phyloP scores from a whole-genome alignment of 2,888 invertebrate genomes.

The Pollenia angustigena region DNA sequence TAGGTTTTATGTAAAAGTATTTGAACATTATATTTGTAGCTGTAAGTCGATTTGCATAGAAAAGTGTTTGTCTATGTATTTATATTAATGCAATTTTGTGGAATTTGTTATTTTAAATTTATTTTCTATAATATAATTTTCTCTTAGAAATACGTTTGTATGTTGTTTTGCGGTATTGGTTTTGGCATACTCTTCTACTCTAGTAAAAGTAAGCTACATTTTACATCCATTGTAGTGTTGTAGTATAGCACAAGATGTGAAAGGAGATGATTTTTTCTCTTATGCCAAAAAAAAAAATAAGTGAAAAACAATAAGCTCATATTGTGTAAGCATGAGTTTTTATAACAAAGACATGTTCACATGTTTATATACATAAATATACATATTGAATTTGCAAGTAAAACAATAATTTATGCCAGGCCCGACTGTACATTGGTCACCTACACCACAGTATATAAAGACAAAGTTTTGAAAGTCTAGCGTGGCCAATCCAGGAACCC shows the following conservation, averaged over 20 bases:
- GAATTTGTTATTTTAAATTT: conserved; percentile 56
- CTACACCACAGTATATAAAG: no score
- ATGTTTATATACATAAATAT: neutral
- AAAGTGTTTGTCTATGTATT: conserved; percentile 15
- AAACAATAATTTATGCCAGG: neutral
- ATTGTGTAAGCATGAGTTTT: neutral
- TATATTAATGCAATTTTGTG: conserved; percentile 49
- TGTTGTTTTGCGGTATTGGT: conserved; percentile 46
- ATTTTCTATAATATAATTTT: conserved; percentile 52
- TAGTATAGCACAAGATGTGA: conserved; percentile 31
- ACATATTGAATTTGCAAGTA: conserved; percentile 28
- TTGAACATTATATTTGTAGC: neutral
- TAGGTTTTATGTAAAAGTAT: neutral
- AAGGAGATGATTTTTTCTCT: neutral
- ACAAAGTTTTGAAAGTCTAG: no score
- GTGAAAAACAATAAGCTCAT: neutral
- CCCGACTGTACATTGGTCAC: no score
- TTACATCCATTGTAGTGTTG: neutral
- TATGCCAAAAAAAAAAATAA: neutral
- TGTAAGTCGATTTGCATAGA: neutral
- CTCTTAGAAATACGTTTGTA: conserved; percentile 42
- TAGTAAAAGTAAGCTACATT: conserved; percentile 6
- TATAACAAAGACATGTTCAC: neutral
- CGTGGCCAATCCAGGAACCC: no score
- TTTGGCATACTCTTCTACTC: neutral